Percentiles rank a stretch among this genome's conserved stretches.
Conservation (phyloP, 2,888 invertebrate genomes). For the Luperina testacea region DNA sequence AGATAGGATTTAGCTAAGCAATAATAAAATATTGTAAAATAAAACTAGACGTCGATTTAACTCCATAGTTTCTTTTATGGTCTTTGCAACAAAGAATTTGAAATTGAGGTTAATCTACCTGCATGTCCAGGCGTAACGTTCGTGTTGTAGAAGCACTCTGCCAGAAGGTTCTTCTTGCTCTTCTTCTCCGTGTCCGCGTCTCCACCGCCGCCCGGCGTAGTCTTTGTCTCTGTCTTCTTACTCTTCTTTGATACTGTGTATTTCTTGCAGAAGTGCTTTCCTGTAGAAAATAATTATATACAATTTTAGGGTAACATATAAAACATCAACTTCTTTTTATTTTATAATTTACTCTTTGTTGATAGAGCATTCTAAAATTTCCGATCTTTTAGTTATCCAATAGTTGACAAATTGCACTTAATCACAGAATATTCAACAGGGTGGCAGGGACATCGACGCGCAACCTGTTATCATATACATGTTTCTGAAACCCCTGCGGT, state of each 20-base stretch:
- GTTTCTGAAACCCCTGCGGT: not conserved
- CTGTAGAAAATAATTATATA: conserved; percentile 66
- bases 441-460: not conserved
- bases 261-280: conserved; percentile 87
- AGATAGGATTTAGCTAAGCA: not conserved
- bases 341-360: not conserved
- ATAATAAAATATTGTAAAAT: not conserved
- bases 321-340: not conserved
- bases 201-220: conserved; percentile 71
- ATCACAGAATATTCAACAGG: not conserved
- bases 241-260: conserved; percentile 78
- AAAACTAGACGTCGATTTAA: not conserved
- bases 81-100: not conserved
- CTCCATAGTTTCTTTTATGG: no score
- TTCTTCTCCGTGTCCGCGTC: conserved; percentile 78
- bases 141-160: conserved; percentile 85
- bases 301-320: not conserved
- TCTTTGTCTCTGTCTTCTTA: conserved; percentile 72
- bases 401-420: not conserved
- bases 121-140: conserved; percentile 85
- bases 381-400: not conserved
- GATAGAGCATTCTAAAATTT: no score
- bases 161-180: conserved; percentile 82
- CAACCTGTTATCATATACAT: not conserved
- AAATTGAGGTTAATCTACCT: conserved; percentile 62